A percentile compares a stretch with the other conserved stretches of the same genome.
Conservation (phyloP, 2,113 vertebrate genomes). For the Puntigrus tetrazona region DNA sequence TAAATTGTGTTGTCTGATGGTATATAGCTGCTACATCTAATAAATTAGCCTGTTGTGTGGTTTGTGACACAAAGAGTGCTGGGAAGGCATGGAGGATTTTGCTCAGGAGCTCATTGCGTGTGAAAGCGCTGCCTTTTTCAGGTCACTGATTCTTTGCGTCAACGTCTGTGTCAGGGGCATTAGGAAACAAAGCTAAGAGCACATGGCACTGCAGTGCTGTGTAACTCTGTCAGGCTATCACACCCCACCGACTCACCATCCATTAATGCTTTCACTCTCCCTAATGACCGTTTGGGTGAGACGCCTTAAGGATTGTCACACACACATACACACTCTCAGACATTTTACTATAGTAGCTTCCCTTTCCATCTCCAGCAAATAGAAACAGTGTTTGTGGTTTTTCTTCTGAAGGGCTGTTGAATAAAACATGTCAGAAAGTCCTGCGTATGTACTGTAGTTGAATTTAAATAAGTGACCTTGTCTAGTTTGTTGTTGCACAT, state of each 20-base stretch:
- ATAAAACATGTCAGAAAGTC: constrained; percentile 6
- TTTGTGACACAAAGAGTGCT: constrained; percentile 33
- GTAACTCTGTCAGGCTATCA: constrained; percentile 38
- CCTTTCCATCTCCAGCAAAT: neutral
- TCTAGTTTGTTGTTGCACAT: neutral
- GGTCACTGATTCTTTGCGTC: constrained; percentile 63
- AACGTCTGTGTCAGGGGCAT: constrained; percentile 49
- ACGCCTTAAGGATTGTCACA: neutral
- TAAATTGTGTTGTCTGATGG: constrained; percentile 34
- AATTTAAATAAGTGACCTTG: constrained; percentile 4
- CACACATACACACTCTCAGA: neutral
- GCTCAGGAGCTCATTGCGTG: constrained; percentile 11
- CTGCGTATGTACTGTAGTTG: constrained; percentile 26
- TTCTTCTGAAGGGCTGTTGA: constrained; percentile 16
- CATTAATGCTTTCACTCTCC: constrained; percentile 47
- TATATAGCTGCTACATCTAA: constrained; percentile 45
- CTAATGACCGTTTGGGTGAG: constrained; percentile 38
- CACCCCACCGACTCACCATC: constrained; percentile 31
- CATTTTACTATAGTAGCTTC: neutral
- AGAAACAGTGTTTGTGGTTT: neutral
- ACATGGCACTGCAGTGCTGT: constrained; percentile 39
- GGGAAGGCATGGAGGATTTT: constrained; percentile 44
- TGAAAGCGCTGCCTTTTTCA: constrained; percentile 58
- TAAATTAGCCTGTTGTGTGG: constrained; percentile 28
- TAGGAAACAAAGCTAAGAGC: constrained; percentile 54